Percentiles rank a stretch among this genome's conserved stretches.
These are phyloP conservation scores for Centropristis striata DNA, from an alignment of 2,113 vertebrate genomes.

Conservation along the genomic window DNA sequence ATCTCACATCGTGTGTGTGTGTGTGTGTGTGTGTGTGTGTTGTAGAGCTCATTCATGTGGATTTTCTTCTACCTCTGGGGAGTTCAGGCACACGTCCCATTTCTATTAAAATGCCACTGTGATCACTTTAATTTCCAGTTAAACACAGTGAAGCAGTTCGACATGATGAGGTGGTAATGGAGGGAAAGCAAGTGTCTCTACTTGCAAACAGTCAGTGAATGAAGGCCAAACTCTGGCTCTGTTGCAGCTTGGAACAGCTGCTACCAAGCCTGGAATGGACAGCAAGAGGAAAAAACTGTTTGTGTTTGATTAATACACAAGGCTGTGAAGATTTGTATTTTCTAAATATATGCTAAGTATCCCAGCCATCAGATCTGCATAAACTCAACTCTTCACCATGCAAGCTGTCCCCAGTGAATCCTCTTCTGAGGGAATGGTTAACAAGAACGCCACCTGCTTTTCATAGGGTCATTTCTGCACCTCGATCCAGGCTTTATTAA, in stretches of 20 bases:
- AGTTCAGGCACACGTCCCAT: conserved; percentile 23
- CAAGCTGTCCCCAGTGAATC: background rate
- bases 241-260: background rate
- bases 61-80: conserved; percentile 30
- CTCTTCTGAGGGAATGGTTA: background rate
- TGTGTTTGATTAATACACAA: background rate
- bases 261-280: background rate
- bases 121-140: conserved; percentile 49
- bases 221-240: background rate
- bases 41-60: conserved; percentile 24
- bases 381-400: background rate
- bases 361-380: background rate
- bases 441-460: background rate
- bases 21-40: background rate
- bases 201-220: conserved; percentile 6
- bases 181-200: conserved; percentile 32
- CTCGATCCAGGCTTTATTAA: too few relatives aligned
- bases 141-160: conserved; percentile 42
- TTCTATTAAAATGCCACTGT: conserved; percentile 47
- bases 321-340: background rate
- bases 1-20: background rate
- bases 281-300: background rate
- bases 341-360: background rate
- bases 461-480: background rate
- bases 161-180: conserved; percentile 39